These are phyloP conservation scores for Congeria kusceri DNA, from an alignment of 2,888 invertebrate genomes.

Conservation along the genomic window DNA sequence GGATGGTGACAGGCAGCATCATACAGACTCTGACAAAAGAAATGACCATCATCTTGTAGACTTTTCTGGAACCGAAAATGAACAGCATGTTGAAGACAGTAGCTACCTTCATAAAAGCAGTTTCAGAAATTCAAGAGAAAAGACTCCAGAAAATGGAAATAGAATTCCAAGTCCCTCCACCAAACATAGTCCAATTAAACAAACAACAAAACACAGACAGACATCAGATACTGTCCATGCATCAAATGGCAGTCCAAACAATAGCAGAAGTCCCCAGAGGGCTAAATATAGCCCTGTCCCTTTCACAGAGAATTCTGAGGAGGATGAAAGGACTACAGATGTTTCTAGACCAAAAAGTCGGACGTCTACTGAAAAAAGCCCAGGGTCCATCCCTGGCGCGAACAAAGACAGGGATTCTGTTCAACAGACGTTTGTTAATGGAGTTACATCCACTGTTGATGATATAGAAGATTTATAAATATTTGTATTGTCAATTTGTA, in stretches of 20 bases:
- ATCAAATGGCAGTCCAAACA: constrained; percentile 21
- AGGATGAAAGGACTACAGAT: constrained; percentile 20
- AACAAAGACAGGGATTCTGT: constrained; percentile 56
- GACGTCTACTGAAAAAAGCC: constrained; percentile 39
- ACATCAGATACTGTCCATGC: not conserved
- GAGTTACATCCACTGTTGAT: constrained; percentile 63
- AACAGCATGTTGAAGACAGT: not conserved
- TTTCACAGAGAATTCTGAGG: constrained; percentile 18
- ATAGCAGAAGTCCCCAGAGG: not conserved
- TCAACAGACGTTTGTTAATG: constrained; percentile 59
- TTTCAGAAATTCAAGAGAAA: constrained; percentile 22
- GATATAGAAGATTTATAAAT: constrained; percentile 63
- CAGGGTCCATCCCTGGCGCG: constrained; percentile 22
- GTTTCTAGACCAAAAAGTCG: constrained; percentile 17
- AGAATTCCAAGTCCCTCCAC: constrained; percentile 49
- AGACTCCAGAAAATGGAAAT: constrained; percentile 36
- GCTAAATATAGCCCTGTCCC: not conserved
- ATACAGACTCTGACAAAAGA: not conserved
- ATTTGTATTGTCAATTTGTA: too few species aligned
- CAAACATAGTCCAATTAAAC: constrained; percentile 44
- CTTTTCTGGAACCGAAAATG: not conserved
- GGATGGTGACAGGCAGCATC: not conserved
- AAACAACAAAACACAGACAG: not conserved
- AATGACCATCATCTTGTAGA: constrained; percentile 18
- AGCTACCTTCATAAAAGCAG: not conserved